Percentiles rank a stretch among this genome's conserved stretches.
These are phyloP conservation scores for Notarius lentiginosus DNA, from an alignment of 2,113 vertebrate species.

Conservation along the genomic window DNA sequence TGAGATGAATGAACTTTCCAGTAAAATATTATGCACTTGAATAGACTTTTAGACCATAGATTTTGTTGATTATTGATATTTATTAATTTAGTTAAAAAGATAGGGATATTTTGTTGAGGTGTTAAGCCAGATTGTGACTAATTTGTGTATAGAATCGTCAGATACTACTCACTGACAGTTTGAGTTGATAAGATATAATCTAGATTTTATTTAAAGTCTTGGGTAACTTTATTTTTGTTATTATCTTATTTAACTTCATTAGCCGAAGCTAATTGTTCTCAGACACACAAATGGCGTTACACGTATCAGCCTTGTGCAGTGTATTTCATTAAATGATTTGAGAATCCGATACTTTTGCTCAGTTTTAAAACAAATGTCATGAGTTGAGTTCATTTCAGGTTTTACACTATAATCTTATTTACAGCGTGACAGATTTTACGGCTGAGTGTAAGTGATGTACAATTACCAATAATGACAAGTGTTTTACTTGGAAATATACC, in stretches of 20 bases:
- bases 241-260: neutral
- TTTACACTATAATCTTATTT: neutral
- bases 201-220: neutral
- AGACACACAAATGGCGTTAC: neutral
- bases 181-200: neutral
- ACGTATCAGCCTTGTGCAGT: neutral
- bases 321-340: neutral
- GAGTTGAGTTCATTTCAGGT: neutral
- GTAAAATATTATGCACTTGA: neutral
- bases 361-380: neutral
- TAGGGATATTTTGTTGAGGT: neutral
- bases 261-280: neutral
- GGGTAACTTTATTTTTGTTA: neutral
- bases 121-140: neutral
- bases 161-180: neutral
- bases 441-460: too few species aligned
- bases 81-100: neutral
- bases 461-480: too few species aligned
- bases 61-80: neutral
- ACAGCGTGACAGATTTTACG: neutral
- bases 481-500: too few species aligned
- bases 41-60: neutral
- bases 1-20: neutral
- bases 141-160: neutral
- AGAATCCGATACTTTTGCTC: neutral